Conservation (phyloP, 1,140 invertebrate species). For the Acyrthosiphon pisum region DNA sequence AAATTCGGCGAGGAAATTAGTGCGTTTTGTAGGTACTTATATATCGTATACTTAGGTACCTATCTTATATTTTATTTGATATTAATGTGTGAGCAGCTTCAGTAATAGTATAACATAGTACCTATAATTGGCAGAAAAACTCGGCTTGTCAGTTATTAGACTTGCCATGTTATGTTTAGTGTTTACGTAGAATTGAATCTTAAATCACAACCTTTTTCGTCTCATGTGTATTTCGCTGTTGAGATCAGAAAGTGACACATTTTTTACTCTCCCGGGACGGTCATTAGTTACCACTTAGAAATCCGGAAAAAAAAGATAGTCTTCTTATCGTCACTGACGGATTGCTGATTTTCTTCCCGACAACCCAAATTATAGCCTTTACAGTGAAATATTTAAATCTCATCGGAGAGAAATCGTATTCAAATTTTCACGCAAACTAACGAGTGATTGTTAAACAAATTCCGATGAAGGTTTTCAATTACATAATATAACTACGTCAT, state of each 20-base stretch:
- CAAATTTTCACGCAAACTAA: background rate
- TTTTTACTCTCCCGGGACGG: background rate
- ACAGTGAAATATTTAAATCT: background rate
- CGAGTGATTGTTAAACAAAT: background rate
- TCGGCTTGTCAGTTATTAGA: background rate
- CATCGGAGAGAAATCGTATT: background rate
- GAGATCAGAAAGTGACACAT: background rate
- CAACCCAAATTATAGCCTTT: background rate
- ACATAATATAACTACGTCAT: background rate
- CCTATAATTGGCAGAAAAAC: background rate
- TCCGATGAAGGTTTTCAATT: background rate
- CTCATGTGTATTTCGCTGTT: background rate
- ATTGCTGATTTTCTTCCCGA: background rate
- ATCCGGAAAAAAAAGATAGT: background rate
- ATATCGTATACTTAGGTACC: background rate
- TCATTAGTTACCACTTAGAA: conserved; percentile 10
- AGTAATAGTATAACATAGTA: background rate
- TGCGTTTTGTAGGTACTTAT: too few relatives aligned
- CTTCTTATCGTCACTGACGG: background rate
- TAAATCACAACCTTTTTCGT: background rate
- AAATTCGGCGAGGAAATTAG: background rate
- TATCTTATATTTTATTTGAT: background rate
- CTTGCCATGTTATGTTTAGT: background rate
- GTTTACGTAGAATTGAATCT: background rate
- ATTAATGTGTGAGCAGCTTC: background rate